These are phyloP conservation scores for Leptonema lineaticorne DNA, from an alignment of 1,140 invertebrate genomes.

Conservation along the genomic window DNA sequence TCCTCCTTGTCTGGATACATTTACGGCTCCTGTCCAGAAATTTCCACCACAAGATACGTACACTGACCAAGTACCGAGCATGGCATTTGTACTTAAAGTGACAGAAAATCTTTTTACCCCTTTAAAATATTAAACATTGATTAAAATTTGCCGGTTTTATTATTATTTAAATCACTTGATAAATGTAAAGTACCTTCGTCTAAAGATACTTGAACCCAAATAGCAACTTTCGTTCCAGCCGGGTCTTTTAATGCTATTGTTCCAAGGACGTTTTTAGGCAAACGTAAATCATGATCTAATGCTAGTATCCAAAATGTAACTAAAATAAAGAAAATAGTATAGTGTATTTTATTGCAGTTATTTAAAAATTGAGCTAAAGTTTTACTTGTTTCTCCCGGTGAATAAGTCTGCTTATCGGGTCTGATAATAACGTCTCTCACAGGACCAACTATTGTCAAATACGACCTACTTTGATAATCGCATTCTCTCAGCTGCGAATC, in stretches of 20 bases:
- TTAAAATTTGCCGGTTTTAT: neutral
- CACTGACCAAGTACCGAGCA: conserved; percentile 58
- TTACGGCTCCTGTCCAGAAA: conserved; percentile 52
- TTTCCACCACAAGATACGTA: conserved; percentile 61
- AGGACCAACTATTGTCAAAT: conserved; percentile 59
- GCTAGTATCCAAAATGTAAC: conserved; percentile 66
- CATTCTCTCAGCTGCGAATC: conserved; percentile 51
- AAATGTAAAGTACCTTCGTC: conserved; percentile 53
- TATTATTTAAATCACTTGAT: neutral
- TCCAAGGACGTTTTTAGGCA: conserved; percentile 58
- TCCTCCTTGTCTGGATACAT: conserved; percentile 45
- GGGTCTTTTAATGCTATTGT: conserved; percentile 62
- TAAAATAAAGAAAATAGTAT: conserved; percentile 51
- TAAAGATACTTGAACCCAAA: conserved; percentile 64
- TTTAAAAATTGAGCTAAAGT: neutral
- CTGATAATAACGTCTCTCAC: conserved; percentile 64
- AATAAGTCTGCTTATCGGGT: conserved; percentile 60
- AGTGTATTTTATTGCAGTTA: too few species aligned
- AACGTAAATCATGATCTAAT: conserved; percentile 60
- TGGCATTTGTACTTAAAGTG: conserved; percentile 55
- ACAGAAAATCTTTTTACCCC: conserved; percentile 60
- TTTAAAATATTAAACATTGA: conserved; percentile 42
- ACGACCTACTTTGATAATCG: conserved; percentile 57
- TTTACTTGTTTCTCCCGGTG: conserved; percentile 63
- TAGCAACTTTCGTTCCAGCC: conserved; percentile 61